Base-by-base conservation (phyloP, 2,888 invertebrate genomes). In the Chelonus formosanus region DNA sequence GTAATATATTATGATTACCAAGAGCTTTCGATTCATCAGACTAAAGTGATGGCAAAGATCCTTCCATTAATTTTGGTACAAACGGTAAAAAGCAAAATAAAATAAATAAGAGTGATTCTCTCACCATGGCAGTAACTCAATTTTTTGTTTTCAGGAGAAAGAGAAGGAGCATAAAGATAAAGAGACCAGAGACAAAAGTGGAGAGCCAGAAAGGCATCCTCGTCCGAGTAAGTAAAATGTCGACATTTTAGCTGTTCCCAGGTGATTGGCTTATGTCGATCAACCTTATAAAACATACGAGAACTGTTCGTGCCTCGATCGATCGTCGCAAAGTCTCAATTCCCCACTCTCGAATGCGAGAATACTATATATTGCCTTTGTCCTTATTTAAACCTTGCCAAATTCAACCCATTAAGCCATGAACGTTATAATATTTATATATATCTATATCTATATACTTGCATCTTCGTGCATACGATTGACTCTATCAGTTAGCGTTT, bases 211-310 rank as follows among this genome's bases (percentile, higher is more conserved):
- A 74, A 82, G 82, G 77, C 83, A 83, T 77, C 83, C 81, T 72
- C 80, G 83, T 78, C 83, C 84, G 80, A 83, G 83, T 84, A 79
- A 84, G 84, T 84, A 79, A 70, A 70, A 66, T 69, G 20, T 31
- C 36, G 60, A 60, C 52, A 43, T 52, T 45, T 20, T 48, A 48
- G 31, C 20, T 20, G 10, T 31, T 48, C 48, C 48, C 48, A 48
- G 31, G 60, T 36, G 48, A 36, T 36, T 36, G 43, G 55, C 55
- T 55, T 40, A 40, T 40, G 55, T 55, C 55, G 7, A 8, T n/a
- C 45, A 6, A 31, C 32, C 47, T 52, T 40, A 44, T 43, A 43
- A 43, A 47, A 59, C 40, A 10, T 58, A 50, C 60, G 60, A 60
- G 60, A 60, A 65, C 47, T 65, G 47, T 48, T 52, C 66, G 66